These are phyloP conservation scores for Physocephala rufipes DNA, from an alignment of 2,888 invertebrate genomes.

Conservation along the genomic window DNA sequence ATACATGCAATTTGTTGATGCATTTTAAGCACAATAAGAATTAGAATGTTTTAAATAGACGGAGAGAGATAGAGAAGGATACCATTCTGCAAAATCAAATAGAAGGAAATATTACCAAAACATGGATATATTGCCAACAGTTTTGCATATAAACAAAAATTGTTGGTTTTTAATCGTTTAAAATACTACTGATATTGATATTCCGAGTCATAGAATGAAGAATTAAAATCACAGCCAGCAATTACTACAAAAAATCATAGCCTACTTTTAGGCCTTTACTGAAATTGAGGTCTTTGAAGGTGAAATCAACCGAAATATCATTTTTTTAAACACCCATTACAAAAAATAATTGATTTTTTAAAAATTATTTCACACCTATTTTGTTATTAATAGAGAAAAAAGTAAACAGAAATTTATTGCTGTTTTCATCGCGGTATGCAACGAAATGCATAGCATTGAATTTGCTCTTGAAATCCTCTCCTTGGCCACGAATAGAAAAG, in stretches of 20 bases:
- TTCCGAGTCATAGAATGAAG: no score
- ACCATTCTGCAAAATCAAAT: not conserved
- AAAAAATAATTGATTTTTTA: not conserved
- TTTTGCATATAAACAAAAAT: slow-evolving; percentile 29
- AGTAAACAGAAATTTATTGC: not conserved
- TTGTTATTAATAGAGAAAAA: not conserved
- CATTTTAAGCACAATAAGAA: not conserved
- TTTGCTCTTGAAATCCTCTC: slow-evolving; percentile 24
- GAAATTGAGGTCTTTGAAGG: not conserved
- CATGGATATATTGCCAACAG: slow-evolving; percentile 27
- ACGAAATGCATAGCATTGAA: slow-evolving; percentile 20
- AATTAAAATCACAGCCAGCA: no score
- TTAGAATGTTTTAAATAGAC: no score
- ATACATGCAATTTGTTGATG: not conserved
- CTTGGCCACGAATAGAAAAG: not conserved
- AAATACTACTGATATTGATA: no score
- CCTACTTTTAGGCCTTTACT: slow-evolving; percentile 14
- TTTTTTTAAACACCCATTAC: not conserved
- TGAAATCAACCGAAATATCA: not conserved
- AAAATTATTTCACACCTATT: not conserved
- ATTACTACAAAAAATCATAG: not conserved
- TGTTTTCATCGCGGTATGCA: not conserved
- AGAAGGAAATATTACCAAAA: slow-evolving; percentile 23
- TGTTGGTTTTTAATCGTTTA: no score
- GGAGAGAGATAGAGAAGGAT: not conserved